Conservation (phyloP, 1,140 invertebrate genomes). For the Marisa cornuarietis region DNA sequence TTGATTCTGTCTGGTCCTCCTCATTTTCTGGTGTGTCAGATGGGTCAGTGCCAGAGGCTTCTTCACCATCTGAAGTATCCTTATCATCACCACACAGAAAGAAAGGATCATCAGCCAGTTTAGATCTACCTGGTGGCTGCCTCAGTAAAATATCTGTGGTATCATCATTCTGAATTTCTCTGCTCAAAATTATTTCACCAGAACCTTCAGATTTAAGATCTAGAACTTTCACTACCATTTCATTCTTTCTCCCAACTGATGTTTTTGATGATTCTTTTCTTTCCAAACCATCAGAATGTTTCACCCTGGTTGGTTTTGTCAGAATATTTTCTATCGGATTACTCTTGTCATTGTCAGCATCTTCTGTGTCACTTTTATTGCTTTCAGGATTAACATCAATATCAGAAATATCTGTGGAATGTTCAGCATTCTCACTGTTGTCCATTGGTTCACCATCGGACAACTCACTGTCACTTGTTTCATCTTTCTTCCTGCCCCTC, state of each 20-base stretch:
- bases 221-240: slow-evolving; percentile 2
- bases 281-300: neutral
- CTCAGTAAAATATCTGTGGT: neutral
- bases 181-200: neutral
- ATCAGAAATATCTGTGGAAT: neutral
- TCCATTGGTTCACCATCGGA: neutral
- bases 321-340: neutral
- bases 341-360: neutral
- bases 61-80: neutral
- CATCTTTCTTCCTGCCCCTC: slow-evolving; percentile 7
- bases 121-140: neutral
- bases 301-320: neutral
- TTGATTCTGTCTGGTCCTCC: neutral
- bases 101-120: neutral
- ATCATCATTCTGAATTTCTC: neutral
- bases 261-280: neutral
- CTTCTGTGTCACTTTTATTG: neutral
- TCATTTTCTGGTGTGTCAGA: neutral
- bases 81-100: neutral
- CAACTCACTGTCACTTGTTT: slow-evolving; percentile 7
- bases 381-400: neutral
- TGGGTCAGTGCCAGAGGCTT: neutral
- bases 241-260: neutral
- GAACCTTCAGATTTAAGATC: neutral
- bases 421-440: neutral